Evolutionary conservation across 2,888 invertebrate genomes (phyloP), one percentile per base, ranked within the genome.

Genomic region (Spisula solida): DNA sequence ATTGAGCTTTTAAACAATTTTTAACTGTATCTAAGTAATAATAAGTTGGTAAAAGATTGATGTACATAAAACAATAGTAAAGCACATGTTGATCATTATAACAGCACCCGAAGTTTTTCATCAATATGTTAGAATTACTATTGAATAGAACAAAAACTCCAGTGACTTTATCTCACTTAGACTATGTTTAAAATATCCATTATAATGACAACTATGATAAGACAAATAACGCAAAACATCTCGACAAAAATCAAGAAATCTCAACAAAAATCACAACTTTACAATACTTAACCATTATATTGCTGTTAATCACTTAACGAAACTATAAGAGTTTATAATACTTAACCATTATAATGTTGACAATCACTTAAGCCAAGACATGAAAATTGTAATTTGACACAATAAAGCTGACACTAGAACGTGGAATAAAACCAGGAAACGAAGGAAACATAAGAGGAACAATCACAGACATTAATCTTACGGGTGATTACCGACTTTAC

Each of bases 341-440:
- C 60, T 25, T 8, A 66, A 66, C 6, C 60, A 66, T 25, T 25
- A 10, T 60, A 66, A n/a, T n/a, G 60, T 66, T 66, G 60, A 66
- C 60, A 66, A 66, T 66, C 60, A 66, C 60, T 66, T 66, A 4
- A 66, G 25, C 2, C n/a, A 66, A 66, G 60, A 66, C 60, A 66
- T 66, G n/a, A 25, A 66, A 66, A 66, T 10, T 25, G n/a, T 25
- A 25, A n/a, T 25, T 10, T 31, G 75, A 75, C 75, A 34, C 29
- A 75, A 75, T 75, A 34, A 75, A 75, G 25, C 31, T 75, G 75
- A 75, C 75, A 31, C 10, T 31, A 34, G 2, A 75, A 31, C 18
- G 75, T 16, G 75, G 75, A 75, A 31, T 75, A 75, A 75, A 75
- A 75, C 31, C 18, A 16, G 12, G 16, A 34, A 34, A 75, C 14